Base-by-base conservation (phyloP, 2,797 vertebrate genomes). In the Ficedula albicollis region DNA sequence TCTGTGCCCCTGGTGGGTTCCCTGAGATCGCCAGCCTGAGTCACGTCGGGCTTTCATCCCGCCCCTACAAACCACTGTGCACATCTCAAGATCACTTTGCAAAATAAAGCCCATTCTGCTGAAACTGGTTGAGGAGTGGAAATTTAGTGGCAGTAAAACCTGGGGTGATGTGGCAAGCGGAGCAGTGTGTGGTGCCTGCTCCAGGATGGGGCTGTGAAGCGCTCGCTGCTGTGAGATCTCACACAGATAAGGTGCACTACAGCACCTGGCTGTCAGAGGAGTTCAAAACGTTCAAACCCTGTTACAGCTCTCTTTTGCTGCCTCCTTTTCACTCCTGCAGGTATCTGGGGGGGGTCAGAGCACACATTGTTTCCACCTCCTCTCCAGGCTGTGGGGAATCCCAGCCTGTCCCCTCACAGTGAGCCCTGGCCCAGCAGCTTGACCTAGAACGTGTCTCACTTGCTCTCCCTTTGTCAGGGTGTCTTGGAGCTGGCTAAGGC, bases 391-490 rank as follows among this genome's bases (percentile, higher is more conserved):
- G 38, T 38, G 38, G 38, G 38, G 38, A 38, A 38, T 38, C 38
- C 20, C 30, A 27, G 34, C 55, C 32, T 46, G 51, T 73, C 3
- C 15, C 19, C 12, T 13, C 1, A 0, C 19, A 10, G 22, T 6
- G 23, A 43, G 25, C 30, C 46, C 59, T 15, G 41, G n/a, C 66
- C 81, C 56, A n/a, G 7, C 43, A 48, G 15, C 59, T 82, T 32
- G 52, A 11, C 13, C 52, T 30, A 3, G 14, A 51, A 54, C 0
- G 0, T 1, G 3, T 14, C 51, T 69, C 3, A 0, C 0, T 19
- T 64, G 58, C 36, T 52, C 22, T 70, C 22, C 51, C 54, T 68
- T 32, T 44, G 27, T 39, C 5, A 1, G 29, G 73, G 5, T n/a
- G 32, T 30, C 36, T 52, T 0, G 0, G 19, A 41, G n/a, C 44